Conservation (phyloP, 2,113 vertebrate genomes). For the Zosterops japonicus region DNA sequence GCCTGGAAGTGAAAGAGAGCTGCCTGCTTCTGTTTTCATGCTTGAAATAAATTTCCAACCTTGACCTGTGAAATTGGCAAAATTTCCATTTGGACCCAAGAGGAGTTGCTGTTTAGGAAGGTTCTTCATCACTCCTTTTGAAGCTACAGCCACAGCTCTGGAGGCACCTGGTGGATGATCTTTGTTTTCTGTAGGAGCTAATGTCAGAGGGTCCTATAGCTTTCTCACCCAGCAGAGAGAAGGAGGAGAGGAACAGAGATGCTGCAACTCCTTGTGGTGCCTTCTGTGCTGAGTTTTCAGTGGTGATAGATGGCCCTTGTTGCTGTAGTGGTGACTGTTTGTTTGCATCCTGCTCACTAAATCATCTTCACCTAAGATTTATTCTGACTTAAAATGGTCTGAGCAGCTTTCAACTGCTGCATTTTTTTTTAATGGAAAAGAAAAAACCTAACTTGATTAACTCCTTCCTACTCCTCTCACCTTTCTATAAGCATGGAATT, state of each 20-base stretch:
- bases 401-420: slow-evolving; percentile 8
- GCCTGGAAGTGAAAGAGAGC: slow-evolving; percentile 22
- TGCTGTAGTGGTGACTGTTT: not conserved
- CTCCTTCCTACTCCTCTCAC: slow-evolving; percentile 8
- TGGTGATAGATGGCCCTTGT: not conserved
- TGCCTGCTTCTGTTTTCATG: not conserved
- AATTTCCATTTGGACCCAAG: not conserved
- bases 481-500: not conserved
- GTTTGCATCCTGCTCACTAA: not conserved
- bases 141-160: not conserved
- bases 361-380: not conserved
- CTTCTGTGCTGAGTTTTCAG: not conserved
- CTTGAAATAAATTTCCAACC: not conserved
- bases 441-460: not conserved
- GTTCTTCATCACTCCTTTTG: accelerated
- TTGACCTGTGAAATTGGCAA: not conserved
- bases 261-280: not conserved
- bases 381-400: not conserved
- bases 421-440: not conserved
- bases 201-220: not conserved
- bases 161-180: not conserved
- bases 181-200: not conserved
- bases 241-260: not conserved
- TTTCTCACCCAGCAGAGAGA: not conserved
- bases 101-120: not conserved